Conservation (phyloP, 2,797 vertebrate species). For the Lutjanus campechanus region DNA sequence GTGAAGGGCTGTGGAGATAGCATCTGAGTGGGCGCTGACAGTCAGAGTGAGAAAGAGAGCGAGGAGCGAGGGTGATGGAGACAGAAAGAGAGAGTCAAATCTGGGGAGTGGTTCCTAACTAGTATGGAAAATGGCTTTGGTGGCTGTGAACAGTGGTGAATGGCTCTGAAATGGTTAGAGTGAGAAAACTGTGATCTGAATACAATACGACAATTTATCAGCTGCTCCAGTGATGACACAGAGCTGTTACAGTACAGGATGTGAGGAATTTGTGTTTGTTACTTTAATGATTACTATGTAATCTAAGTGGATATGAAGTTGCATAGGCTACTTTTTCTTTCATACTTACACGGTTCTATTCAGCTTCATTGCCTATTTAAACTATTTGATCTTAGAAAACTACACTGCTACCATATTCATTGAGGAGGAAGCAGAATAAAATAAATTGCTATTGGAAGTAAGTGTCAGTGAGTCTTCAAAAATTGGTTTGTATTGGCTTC, state of each 20-base stretch:
- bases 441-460: background rate
- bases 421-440: background rate
- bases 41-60: constrained; percentile 39
- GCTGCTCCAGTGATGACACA: constrained; percentile 19
- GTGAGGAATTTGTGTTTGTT: background rate
- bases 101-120: constrained; percentile 60
- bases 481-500: background rate
- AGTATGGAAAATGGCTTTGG: constrained; percentile 55
- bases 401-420: background rate
- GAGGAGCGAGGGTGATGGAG: constrained; percentile 41
- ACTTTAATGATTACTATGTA: constrained; percentile 6
- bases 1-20: constrained; percentile 76
- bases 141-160: constrained; percentile 41
- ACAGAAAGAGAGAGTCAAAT: constrained; percentile 42
- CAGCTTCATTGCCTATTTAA: background rate
- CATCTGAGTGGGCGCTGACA: constrained; percentile 69
- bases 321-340: background rate
- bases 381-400: background rate
- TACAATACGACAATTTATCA: constrained; percentile 45
- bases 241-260: constrained; percentile 17
- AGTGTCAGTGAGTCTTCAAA: background rate
- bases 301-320: background rate
- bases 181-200: constrained; percentile 51
- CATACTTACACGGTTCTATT: constrained; percentile 3
- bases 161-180: constrained; percentile 35